These are phyloP conservation scores for Choloepus hoffmanni DNA, from an alignment of 2,113 vertebrate species.

Conservation along the genomic window DNA sequence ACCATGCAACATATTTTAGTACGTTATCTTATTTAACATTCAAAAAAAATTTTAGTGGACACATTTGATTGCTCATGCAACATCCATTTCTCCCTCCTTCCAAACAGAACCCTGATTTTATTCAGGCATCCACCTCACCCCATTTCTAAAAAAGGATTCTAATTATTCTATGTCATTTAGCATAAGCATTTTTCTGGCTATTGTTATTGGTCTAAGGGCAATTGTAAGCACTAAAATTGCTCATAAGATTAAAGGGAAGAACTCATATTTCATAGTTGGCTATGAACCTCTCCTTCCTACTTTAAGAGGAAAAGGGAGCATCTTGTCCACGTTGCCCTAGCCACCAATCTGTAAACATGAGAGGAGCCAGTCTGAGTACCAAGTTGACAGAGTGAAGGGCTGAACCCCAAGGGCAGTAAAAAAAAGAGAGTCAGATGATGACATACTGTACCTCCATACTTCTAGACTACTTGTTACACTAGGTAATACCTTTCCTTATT, in stretches of 20 bases:
- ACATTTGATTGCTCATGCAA: not conserved
- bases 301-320: not conserved
- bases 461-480: not conserved
- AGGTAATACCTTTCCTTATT: no score
- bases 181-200: not conserved
- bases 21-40: slow-evolving; percentile 20
- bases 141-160: not conserved
- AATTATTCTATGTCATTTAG: not conserved
- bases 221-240: not conserved
- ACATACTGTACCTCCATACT: not conserved
- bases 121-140: not conserved
- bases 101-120: not conserved
- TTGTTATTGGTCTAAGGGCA: not conserved
- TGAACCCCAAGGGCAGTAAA: not conserved
- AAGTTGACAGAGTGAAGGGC: not conserved
- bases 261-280: not conserved
- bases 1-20: not conserved
- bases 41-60: slow-evolving; percentile 9
- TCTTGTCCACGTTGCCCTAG: not conserved
- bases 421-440: not conserved
- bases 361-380: not conserved
- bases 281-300: not conserved
- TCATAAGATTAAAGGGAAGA: not conserved
- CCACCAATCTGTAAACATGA: not conserved
- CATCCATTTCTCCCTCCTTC: not conserved